phyloP scores from a whole-genome alignment of 2,113 vertebrate species.

The Burhinus bistriatus region DNA sequence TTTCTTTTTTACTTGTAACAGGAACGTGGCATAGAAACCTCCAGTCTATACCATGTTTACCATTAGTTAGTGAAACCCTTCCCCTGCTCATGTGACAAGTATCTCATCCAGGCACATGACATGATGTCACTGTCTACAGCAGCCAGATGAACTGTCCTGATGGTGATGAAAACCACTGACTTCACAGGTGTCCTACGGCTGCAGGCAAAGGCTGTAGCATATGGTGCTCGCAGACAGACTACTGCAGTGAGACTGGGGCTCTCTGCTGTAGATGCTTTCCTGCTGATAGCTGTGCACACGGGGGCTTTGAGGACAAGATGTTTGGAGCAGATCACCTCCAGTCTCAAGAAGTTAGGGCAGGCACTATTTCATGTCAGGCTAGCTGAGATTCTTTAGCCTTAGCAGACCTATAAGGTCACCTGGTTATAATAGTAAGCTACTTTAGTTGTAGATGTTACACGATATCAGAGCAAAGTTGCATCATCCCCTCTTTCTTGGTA shows the following conservation, averaged over 20 bases:
- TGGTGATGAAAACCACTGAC: neutral
- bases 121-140: neutral
- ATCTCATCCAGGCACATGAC: neutral
- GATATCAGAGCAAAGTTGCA: neutral
- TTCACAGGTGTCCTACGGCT: neutral
- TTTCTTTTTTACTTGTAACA: neutral
- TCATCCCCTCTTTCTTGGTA: neutral
- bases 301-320: too few species aligned
- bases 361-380: neutral
- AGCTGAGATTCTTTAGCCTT: neutral
- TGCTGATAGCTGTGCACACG: rapidly evolving
- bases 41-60: rapidly evolving
- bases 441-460: neutral
- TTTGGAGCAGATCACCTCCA: neutral
- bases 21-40: rapidly evolving
- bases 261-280: neutral
- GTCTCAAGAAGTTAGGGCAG: neutral
- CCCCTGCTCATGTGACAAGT: neutral
- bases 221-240: rapidly evolving
- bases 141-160: neutral
- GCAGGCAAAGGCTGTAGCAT: neutral
- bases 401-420: neutral
- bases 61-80: neutral
- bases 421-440: neutral
- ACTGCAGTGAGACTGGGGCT: neutral